Conservation (phyloP, 2,113 vertebrate genomes). For the Myodes glareolus region DNA sequence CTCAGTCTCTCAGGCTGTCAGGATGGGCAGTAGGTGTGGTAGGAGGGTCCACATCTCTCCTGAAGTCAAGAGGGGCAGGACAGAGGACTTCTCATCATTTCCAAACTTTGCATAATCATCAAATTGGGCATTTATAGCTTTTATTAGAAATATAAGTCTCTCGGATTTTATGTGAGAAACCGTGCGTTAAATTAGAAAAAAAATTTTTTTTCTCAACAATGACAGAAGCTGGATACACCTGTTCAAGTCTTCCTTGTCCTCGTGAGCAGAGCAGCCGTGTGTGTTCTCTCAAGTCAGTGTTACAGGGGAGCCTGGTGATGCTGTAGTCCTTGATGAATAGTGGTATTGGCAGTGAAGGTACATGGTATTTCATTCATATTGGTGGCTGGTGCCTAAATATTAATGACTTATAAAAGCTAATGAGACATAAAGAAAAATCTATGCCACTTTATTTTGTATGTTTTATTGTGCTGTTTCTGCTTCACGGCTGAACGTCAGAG, state of each 20-base stretch:
- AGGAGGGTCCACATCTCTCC: background rate
- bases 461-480: slow-evolving; percentile 24
- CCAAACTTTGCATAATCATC: background rate
- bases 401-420: slow-evolving; percentile 28
- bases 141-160: background rate
- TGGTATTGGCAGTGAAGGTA: background rate
- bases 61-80: background rate
- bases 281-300: background rate
- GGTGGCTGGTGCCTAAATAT: slow-evolving; percentile 4
- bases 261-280: background rate
- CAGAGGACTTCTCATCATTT: background rate
- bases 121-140: background rate
- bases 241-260: slow-evolving; percentile 22
- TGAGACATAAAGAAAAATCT: background rate
- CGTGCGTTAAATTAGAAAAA: background rate
- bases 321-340: background rate
- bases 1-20: background rate
- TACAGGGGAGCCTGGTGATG: background rate
- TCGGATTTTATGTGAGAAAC: slow-evolving; percentile 16
- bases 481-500: slow-evolving; percentile 50
- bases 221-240: background rate
- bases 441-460: background rate
- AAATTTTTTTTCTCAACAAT: background rate
- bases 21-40: background rate
- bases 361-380: background rate